Base-by-base conservation (phyloP, 2,888 invertebrate species). In the Pasiphila rectangulata region DNA sequence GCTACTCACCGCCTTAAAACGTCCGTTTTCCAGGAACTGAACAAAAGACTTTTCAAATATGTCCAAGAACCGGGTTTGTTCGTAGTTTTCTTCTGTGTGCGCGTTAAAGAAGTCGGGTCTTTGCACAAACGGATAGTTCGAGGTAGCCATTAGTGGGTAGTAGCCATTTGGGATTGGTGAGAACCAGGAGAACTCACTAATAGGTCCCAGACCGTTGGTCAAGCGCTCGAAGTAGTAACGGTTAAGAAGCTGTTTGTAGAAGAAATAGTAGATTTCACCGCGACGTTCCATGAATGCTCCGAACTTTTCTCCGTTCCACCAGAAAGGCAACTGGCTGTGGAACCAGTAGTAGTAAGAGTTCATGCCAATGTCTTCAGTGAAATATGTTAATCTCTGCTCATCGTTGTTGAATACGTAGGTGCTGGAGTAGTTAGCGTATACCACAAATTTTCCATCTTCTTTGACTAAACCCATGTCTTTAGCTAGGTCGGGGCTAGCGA, bases 221-320 rank as follows among this genome's bases (percentile, higher is more conserved):
- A 93, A 77, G 75, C 94, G 92, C 67, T 94, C 94, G 66, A 93
- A 74, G 64, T 92, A 91, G 85, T 93, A 94, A 65, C 93, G 92
- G 49, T 93, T 91, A 61, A 93, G 67, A 7, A 94, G 65, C 72
- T 94, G 93, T 64, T 93, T 92, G 68, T 93, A 92, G 68, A 89
- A 84, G 82, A 89, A 92, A 72, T 91, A 91, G 84, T 91, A 93
- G 23, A 89, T 72, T 75, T 93, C 92, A 49, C 93, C 94, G 52
- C 92, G 91, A 65, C 90, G 89, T 54, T 91, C 89, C 62, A 90
- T 91, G 64, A 72, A 54, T 25, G 79, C 42, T 54, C 79, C 80
- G 46, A 84, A 87, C 39, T 90, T 79, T 15, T 90, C 79, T 41
- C 90, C 88, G 35, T 87, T 83, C 70, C 92, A 79, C 91, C 92